Base-by-base conservation (phyloP, 2,113 vertebrate genomes). In the Pithys albifrons region DNA sequence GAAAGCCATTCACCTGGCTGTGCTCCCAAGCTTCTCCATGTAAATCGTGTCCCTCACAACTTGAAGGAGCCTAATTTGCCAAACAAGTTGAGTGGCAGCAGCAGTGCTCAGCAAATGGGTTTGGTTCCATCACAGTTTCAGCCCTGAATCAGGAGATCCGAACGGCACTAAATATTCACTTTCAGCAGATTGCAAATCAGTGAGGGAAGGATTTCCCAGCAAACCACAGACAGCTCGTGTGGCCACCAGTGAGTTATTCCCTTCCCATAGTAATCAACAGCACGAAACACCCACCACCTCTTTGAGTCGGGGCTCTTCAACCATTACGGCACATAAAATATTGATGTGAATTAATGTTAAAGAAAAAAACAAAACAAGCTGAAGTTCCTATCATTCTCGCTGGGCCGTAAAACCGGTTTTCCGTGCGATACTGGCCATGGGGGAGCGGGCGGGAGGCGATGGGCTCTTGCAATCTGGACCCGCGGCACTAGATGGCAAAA, bases 401-500 rank as follows among this genome's bases (percentile, higher is more conserved):
- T 0, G 51, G 24, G 33, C 62, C 33, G 1, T 24, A 8, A 13
- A 31, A 8, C 39, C 0, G 49, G 3, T 24, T 67, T 78, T 57
- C 55, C 12, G 12, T 2, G 79, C 35, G 64, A 5, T 41, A 69
- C 29, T 0, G 71, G 61, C 62, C 29, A 1, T 11, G 74, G 9
- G 17, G 77, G 9, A 57, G 75, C 12, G 4, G 54, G 29, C 8
- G 11, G 51, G 27, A 2, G 2, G 43, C 11, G 8, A 61, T 1
- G 51, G 43, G 73, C 74, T 67, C 62, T 0, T 96, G 96, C 96
- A 98, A 97, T 98, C 97, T 93, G 84, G 57, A 35, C 18, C 39
- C 2, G 6, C 9, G 86, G 95, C 98, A 77, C 98, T 98, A 98
- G 98, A 97, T 98, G 98, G 98, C 98, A 97, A 97, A 97, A 86